Conservation (phyloP, 1,140 invertebrate species). For the Neuroterus valhalla region DNA sequence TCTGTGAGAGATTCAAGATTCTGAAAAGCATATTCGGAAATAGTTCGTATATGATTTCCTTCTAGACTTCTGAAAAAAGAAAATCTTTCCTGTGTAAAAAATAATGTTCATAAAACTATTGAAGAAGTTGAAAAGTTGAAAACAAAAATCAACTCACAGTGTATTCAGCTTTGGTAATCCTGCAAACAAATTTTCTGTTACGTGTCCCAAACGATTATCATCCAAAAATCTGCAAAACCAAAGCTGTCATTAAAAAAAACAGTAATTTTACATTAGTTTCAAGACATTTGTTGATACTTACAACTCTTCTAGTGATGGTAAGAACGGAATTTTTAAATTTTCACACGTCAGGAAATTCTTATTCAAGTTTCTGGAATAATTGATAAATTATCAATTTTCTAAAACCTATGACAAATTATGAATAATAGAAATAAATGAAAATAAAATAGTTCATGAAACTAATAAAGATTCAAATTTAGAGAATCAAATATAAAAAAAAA, state of each 20-base stretch:
- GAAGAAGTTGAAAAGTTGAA: too few species aligned
- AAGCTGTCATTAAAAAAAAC: slow-evolving; percentile 33
- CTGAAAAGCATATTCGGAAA: slow-evolving; percentile 71
- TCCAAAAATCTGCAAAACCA: slow-evolving; percentile 69
- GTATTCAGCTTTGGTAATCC: slow-evolving; percentile 69
- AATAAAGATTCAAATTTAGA: not conserved
- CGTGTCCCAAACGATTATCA: slow-evolving; percentile 70
- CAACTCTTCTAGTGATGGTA: slow-evolving; percentile 74
- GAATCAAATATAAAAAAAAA: slow-evolving; percentile 1
- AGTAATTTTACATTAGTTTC: slow-evolving; percentile 36
- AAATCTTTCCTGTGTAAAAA: too few species aligned
- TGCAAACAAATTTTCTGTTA: slow-evolving; percentile 70
- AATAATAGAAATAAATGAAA: too few species aligned
- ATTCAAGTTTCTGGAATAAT: slow-evolving; percentile 61
- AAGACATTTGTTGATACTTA: slow-evolving; percentile 65
- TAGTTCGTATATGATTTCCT: slow-evolving; percentile 65
- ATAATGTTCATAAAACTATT: too few species aligned
- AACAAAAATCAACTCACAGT: slow-evolving; percentile 71
- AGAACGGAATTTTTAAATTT: slow-evolving; percentile 70
- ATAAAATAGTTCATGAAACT: too few species aligned
- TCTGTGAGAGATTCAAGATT: slow-evolving; percentile 71
- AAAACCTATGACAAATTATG: too few species aligned
- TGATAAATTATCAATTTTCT: not conserved
- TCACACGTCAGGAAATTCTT: slow-evolving; percentile 69
- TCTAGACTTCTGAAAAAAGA: slow-evolving; percentile 60